Conservation (phyloP, 2,888 invertebrate species). For the Amorpha juglandis region DNA sequence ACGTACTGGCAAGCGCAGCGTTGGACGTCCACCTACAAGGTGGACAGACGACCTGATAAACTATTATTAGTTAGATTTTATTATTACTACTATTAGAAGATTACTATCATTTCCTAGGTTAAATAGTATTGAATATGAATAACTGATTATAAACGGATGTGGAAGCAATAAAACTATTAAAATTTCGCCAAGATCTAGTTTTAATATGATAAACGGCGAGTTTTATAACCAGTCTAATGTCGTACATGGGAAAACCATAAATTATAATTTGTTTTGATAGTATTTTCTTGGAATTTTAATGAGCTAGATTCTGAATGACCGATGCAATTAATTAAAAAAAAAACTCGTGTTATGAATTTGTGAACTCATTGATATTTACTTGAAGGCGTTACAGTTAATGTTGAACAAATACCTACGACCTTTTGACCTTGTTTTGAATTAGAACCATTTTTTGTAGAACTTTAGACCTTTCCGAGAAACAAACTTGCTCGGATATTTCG, state of each 20-base stretch:
- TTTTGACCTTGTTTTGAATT: constrained; percentile 1
- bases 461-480: constrained; percentile 5
- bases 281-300: neutral
- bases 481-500: constrained; percentile 10
- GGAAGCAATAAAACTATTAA: neutral
- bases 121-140: neutral
- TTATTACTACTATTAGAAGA: neutral
- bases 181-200: constrained; percentile 1
- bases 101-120: neutral
- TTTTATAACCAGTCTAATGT: constrained; percentile 4
- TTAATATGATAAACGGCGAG: constrained; percentile 7
- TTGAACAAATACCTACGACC: neutral
- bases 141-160: neutral
- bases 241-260: neutral
- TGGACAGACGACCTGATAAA: too few relatives aligned
- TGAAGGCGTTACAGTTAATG: too few relatives aligned
- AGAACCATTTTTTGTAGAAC: neutral
- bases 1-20: too few relatives aligned
- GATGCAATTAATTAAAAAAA: neutral
- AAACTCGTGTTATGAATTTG: too few relatives aligned
- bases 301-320: neutral
- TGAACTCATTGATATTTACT: too few relatives aligned
- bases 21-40: too few relatives aligned
- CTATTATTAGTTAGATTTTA: too few relatives aligned
- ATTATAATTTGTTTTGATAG: neutral